Evolutionary conservation across 2,888 invertebrate species (phyloP).

Genomic region (Deroplatys truncata): DNA sequence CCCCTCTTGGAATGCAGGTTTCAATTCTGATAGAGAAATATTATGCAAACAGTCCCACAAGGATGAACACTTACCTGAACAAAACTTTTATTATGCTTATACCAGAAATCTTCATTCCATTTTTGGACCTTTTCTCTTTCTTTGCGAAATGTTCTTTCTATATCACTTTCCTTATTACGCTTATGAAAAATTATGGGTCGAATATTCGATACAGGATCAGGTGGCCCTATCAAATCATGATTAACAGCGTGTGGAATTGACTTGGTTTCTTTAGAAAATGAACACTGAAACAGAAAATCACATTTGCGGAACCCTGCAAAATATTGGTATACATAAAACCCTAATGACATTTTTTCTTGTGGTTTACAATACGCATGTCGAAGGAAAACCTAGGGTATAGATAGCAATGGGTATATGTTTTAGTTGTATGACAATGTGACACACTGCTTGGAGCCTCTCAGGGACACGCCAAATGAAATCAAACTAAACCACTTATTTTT

Average conservation of each 20-base stretch:
- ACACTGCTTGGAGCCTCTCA: no score
- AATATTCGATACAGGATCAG: constrained; percentile 75
- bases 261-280: neutral
- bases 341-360: no score
- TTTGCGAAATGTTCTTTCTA: constrained; percentile 62
- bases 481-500: no score
- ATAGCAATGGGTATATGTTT: no score
- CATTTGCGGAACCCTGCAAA: neutral
- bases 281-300: neutral
- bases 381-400: no score
- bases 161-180: constrained; percentile 58
- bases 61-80: constrained; percentile 59
- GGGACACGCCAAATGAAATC: no score
- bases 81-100: constrained; percentile 71
- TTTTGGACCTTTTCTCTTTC: constrained; percentile 64
- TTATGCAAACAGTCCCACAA: no score
- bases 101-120: constrained; percentile 87
- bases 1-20: no score
- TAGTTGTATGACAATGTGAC: no score
- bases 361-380: no score
- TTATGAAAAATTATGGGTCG: constrained; percentile 65
- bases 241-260: neutral
- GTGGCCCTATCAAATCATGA: constrained; percentile 70
- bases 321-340: no score
- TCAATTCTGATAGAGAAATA: no score